phyloP scores from a whole-genome alignment of 2,888 invertebrate species.

The Drosophila bunnanda region DNA sequence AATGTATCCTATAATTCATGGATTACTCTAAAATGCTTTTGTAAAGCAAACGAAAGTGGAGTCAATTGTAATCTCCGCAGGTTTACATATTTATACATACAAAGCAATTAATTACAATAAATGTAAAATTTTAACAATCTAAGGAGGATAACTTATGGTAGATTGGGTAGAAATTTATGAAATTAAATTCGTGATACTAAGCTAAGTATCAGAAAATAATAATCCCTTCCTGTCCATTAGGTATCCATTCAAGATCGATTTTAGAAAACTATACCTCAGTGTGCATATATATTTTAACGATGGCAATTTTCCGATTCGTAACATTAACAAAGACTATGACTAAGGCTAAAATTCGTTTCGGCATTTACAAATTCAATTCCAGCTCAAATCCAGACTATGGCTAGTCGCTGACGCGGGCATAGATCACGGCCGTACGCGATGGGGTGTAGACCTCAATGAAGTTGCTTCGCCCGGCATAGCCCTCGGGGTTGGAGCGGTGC shows the following conservation, averaged over 20 bases:
- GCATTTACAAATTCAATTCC: conserved; percentile 28
- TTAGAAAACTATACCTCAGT: conserved; percentile 47
- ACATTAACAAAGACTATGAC: conserved; percentile 65
- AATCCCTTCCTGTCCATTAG: background rate
- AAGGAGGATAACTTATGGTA: background rate
- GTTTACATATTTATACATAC: background rate
- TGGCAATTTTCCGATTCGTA: conserved; percentile 45
- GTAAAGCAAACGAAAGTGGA: background rate
- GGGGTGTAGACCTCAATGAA: conserved; percentile 90
- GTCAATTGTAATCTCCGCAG: background rate
- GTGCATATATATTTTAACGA: conserved; percentile 61
- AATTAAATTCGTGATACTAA: background rate
- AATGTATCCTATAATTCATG: background rate
- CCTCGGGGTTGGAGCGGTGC: conserved; percentile 88
- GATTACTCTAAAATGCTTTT: background rate
- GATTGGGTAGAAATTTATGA: background rate
- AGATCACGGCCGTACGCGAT: conserved; percentile 89
- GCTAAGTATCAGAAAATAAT: too few relatives aligned
- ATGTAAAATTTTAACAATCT: background rate
- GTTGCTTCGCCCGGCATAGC: conserved; percentile 89
- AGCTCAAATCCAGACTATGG: background rate
- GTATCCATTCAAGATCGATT: background rate
- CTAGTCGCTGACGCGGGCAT: conserved; percentile 85
- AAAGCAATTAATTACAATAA: background rate
- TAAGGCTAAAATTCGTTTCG: conserved; percentile 61